Conservation (phyloP, 2,113 vertebrate species). For the Antidorcas marsupialis region DNA sequence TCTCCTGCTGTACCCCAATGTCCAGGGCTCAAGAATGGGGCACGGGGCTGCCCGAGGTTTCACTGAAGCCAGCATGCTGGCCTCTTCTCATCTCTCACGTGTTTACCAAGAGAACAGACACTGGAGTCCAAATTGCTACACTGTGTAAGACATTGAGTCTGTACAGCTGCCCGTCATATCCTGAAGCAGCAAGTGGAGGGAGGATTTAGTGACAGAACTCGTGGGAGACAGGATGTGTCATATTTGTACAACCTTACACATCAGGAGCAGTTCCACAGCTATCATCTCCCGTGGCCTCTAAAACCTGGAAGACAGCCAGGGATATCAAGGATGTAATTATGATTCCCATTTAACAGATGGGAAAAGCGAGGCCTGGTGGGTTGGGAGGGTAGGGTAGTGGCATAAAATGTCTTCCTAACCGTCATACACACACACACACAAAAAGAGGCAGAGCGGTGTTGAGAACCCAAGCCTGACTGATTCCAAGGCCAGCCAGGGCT, state of each 20-base stretch:
- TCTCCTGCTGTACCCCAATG: accelerated
- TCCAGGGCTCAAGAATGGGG: not conserved
- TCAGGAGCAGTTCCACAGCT: not conserved
- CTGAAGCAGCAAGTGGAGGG: not conserved
- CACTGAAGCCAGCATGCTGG: not conserved
- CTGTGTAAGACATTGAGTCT: not conserved
- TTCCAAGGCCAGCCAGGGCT: not conserved
- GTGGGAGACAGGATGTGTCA: accelerated
- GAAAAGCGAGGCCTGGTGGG: not conserved
- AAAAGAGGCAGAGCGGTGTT: not conserved
- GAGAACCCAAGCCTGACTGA: not conserved
- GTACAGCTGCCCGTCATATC: not conserved
- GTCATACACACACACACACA: not conserved
- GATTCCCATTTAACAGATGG: not conserved
- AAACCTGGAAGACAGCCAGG: not conserved
- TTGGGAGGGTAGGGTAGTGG: not conserved
- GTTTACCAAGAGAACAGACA: not conserved
- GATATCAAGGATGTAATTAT: not conserved
- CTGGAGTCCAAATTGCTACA: not conserved
- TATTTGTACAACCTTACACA: accelerated
- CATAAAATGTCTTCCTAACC: not conserved
- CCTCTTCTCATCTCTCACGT: not conserved
- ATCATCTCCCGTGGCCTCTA: not conserved
- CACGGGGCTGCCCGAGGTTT: accelerated
- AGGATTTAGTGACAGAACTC: not conserved